These are phyloP conservation scores for Microdon myrmicae DNA, from an alignment of 2,888 invertebrate genomes.

Conservation along the genomic window DNA sequence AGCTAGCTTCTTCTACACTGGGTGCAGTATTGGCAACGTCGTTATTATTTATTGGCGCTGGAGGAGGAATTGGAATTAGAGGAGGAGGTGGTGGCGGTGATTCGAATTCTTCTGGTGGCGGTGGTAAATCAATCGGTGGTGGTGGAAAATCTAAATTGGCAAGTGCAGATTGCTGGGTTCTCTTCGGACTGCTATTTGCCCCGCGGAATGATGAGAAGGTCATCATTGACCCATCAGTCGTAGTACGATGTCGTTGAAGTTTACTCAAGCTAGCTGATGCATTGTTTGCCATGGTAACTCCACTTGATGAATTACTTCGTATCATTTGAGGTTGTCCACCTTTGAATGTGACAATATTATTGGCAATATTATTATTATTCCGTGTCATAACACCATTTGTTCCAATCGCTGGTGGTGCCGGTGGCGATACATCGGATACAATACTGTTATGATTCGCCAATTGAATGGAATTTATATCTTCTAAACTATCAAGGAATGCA, in stretches of 20 bases:
- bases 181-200: conserved; percentile 77
- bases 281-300: conserved; percentile 76
- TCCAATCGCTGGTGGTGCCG: conserved; percentile 46
- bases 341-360: conserved; percentile 54
- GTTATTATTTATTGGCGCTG: conserved; percentile 61
- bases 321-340: conserved; percentile 85
- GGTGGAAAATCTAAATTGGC: conserved; percentile 90
- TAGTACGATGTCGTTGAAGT: conserved; percentile 69
- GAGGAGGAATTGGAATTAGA: conserved; percentile 56
- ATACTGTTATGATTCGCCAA: conserved; percentile 36
- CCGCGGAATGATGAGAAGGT: conserved; percentile 70
- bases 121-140: conserved; percentile 82
- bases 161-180: conserved; percentile 77
- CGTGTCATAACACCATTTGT: conserved; percentile 41
- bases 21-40: conserved; percentile 75
- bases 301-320: conserved; percentile 87
- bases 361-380: conserved; percentile 49
- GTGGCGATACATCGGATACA: conserved; percentile 51
- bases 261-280: conserved; percentile 72
- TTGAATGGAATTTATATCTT: conserved; percentile 71
- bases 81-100: conserved; percentile 55
- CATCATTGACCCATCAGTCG: conserved; percentile 68
- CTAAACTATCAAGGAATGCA: conserved; percentile 92
- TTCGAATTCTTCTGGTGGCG: conserved; percentile 77
- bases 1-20: conserved; percentile 78